Base-by-base conservation (phyloP, 2,888 invertebrate species). In the Trissolcus brochymenae region DNA sequence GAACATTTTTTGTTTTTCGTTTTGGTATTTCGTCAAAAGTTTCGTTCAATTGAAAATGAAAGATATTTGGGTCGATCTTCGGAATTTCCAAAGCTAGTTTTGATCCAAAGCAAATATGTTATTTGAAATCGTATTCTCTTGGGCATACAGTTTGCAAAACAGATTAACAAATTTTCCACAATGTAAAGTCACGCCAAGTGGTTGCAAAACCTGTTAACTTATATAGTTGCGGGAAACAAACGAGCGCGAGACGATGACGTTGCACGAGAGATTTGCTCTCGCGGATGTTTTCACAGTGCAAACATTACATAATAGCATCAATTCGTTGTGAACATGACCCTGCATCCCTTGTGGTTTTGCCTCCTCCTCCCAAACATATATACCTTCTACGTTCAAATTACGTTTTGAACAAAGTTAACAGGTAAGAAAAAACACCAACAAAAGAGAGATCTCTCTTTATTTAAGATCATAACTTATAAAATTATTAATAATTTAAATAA, bases 261-360 rank as follows among this genome's bases (percentile, higher is more conserved):
- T 51, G 64, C 71, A 68, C 51, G 64, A 67, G 72, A 68, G 67
- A 65, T 77, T 77, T 77, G 77, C 43, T 65, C 62, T 68, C 65
- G 60, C 60, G 60, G 64, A 72, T 68, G 68, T 77, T 73, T 65
- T 64, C 55, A 70, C 55, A 70, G 73, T 29, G 73, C 68, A 77
- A 77, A 77, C 73, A 73, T 64, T 65, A 73, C 68, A 55, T 68
- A 77, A 73, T 77, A 73, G 65, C 73, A 73, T 73, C 77, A 70
- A 77, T 77, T 73, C 65, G 60, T 60, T 43, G 77, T 11, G 55
- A 54, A 57, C 72, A 67, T 71, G 71, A 65, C 76, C 65, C 70
- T 46, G 66, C 71, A 66, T 76, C 71, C 76, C 71, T 61, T 13
- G 76, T 19, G 76, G 65, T 61, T 71, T 43, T 46, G 61, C 67